Base-by-base conservation (phyloP, 2,113 vertebrate species). In the Ailuropoda melanoleuca region DNA sequence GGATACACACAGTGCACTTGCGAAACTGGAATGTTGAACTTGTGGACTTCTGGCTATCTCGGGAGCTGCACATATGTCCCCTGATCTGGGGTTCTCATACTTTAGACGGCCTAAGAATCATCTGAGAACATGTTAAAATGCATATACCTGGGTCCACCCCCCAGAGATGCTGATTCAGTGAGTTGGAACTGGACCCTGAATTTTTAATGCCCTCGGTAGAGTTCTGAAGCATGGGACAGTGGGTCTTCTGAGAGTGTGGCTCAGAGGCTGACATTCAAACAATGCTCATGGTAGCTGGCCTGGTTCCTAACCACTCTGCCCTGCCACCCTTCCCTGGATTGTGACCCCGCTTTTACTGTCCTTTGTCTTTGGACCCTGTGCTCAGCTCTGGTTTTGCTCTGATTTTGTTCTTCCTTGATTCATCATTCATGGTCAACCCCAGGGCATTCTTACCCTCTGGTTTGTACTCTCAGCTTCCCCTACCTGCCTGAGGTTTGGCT, bases 271-370 rank as follows among this genome's bases (percentile, higher is more conserved):
- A n/a, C 9, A 6, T 37, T 70, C 60, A 46, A 46, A 77, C 21
- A 53, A 55, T 1, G 14, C 21, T 93, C 9, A 0, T 19, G 21
- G 21, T 8, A 56, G 46, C 34, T 18, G 48, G 18, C 3, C 18
- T 0, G 1, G 10, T 5, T 31, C 46, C 53, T 72, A 18, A 29
- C 15, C 48, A 1, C 18, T 14, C 19, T 37, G 14, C 19, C 53
- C 50, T 46, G 23, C 46, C 26, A 13, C 5, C 14, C 6, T 68
- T 19, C 88, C 48, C 74, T 48, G 39, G 37, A 77, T 50, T 31
- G 48, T 53, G 77, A 77, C 13, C 18, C 19, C 31, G 23, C 7
- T 64, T 24, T 26, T 11, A 17, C 53, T 1, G 81, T 81, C n/a
- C 10, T 39, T 55, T 53, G 15, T 43, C 46, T 92, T 62, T 50